Conservation (phyloP, 2,888 invertebrate genomes). For the Lingula anatina region DNA sequence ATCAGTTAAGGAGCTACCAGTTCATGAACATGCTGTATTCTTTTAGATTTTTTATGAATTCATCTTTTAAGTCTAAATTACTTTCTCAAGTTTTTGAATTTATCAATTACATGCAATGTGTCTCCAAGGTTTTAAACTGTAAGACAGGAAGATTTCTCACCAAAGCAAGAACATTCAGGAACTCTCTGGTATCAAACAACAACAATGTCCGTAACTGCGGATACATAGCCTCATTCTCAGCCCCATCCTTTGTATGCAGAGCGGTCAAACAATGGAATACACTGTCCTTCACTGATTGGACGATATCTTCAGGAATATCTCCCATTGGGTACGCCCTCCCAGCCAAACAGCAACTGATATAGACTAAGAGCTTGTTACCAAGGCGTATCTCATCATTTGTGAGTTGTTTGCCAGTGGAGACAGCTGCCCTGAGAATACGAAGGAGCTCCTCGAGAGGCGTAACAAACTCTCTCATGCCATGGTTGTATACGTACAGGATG, state of each 20-base stretch:
- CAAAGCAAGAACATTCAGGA: slow-evolving; percentile 76
- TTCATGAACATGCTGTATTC: too few relatives aligned
- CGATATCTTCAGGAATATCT: slow-evolving; percentile 62
- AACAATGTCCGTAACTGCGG: slow-evolving; percentile 61
- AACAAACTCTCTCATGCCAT: slow-evolving; percentile 70
- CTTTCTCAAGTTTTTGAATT: too few relatives aligned
- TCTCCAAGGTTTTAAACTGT: too few relatives aligned
- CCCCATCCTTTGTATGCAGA: slow-evolving; percentile 28
- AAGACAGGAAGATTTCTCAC: too few relatives aligned
- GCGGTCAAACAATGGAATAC: slow-evolving; percentile 53
- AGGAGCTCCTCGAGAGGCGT: slow-evolving; percentile 64
- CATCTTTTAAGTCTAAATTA: too few relatives aligned
- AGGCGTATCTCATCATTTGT: slow-evolving; percentile 58
- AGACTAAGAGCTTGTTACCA: slow-evolving; percentile 79
- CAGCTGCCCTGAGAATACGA: slow-evolving; percentile 39
- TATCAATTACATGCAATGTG: too few relatives aligned
- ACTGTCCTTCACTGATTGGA: slow-evolving; percentile 68
- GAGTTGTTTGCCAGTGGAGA: slow-evolving; percentile 48
- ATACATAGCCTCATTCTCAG: slow-evolving; percentile 33
- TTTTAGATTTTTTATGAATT: too few relatives aligned
- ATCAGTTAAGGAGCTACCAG: too few relatives aligned
- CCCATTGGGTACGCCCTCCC: slow-evolving; percentile 77
- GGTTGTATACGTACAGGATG: slow-evolving; percentile 71
- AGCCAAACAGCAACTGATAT: slow-evolving; percentile 78
- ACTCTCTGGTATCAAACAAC: slow-evolving; percentile 78